Evolutionary conservation across 1,140 invertebrate species (phyloP), one percentile per base, ranked within the genome.

Genomic region (Scaptomyza graminum): DNA sequence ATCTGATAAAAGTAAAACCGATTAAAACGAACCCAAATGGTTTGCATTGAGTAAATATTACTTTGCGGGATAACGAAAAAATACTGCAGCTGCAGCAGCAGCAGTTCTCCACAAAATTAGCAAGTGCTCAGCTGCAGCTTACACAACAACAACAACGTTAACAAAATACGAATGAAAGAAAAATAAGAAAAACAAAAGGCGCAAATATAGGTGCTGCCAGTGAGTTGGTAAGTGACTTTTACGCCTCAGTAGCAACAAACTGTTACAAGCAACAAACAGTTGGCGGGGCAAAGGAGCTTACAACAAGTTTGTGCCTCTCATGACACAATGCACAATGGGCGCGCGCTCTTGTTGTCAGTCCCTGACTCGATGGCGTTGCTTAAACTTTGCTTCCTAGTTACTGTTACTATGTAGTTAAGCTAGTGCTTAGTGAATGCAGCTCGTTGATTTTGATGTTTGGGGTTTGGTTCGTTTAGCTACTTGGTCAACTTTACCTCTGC

Each of bases 401-500:
- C 15, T 43, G 34, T 39, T 6, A 41, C 37, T 5, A n/a, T n/a
- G n/a, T n/a, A n/a, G 37, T 5, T 37, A 37, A 11, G 34, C 34
- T 11, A 13, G 25, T 15, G 18, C 18, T 16, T 18, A 46, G 28
- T 41, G 13, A 3, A 7, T n/a, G 16, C 18, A 22, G 28, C 28
- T 31, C 7, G 12, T 64, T 34, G 7, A 6, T 11, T 31, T 25
- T 25, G 25, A 5, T 5, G 28, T 5, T 31, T 31, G 28, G 28
- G 28, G 28, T 22, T 1, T 22, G 13, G 7, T 31, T 47, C 12
- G 28, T 31, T 34, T 43, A 12, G 37, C 34, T 31, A 72, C 51
- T 39, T 39, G 37, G 37, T 8, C 25, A 34, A 72, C 51, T 55
- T 91, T 90, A 91, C 90, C 91, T 92, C 81, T 18, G 77, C 70